Conservation (phyloP, 2,797 vertebrate species). For the Nannoperca australis region DNA sequence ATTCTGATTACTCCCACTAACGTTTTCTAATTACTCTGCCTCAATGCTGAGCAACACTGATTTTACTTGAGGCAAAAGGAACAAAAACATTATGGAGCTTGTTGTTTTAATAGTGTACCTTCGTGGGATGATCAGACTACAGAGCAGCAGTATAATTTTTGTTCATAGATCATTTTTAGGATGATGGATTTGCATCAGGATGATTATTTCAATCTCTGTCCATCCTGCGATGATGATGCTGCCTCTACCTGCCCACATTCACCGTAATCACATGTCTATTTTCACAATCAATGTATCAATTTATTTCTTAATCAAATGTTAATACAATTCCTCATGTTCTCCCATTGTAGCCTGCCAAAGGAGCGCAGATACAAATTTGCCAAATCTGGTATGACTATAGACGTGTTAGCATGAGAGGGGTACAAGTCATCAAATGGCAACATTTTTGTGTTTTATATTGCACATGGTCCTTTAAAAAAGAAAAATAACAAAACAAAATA, state of each 20-base stretch:
- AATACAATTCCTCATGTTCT: background rate
- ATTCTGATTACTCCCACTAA: background rate
- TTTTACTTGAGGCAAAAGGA: background rate
- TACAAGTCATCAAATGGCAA: background rate
- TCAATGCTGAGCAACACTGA: background rate
- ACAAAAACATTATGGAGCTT: background rate
- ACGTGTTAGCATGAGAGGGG: background rate
- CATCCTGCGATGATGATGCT: background rate
- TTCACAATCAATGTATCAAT: background rate
- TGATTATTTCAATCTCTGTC: background rate
- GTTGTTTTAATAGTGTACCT: background rate
- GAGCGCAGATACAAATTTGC: background rate
- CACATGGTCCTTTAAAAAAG: background rate
- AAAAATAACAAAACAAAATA: background rate
- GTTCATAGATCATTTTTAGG: background rate
- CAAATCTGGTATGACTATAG: background rate
- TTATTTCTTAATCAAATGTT: background rate
- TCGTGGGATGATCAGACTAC: background rate
- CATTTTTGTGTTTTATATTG: background rate
- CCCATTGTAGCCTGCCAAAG: no score
- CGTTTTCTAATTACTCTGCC: background rate
- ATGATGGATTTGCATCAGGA: conserved; percentile 1
- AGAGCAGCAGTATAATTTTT: background rate
- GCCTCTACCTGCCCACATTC: background rate
- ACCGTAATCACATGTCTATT: background rate